Evolutionary conservation across 1,140 invertebrate species (phyloP).

Genomic region (Solenopsis invicta): DNA sequence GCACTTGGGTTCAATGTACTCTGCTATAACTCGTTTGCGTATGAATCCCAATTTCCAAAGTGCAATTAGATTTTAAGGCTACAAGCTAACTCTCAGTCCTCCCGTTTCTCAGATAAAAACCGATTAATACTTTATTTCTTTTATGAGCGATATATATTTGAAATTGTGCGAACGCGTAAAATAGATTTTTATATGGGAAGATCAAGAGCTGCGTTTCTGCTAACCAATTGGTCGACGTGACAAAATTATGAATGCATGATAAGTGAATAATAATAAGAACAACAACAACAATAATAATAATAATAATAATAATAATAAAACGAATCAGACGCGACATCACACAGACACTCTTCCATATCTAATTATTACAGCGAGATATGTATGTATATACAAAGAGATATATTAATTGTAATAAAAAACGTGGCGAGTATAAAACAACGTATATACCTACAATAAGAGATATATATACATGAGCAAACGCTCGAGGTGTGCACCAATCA

Average conservation of each 20-base stretch:
- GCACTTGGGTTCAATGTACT: constrained; percentile 28
- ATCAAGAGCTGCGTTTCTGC: constrained; percentile 9
- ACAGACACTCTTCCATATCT: constrained; percentile 60
- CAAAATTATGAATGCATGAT: constrained; percentile 44
- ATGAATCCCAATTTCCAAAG: constrained; percentile 33
- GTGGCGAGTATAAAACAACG: constrained; percentile 55
- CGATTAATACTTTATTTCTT: not conserved
- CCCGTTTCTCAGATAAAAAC: not conserved
- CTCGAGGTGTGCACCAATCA: constrained; percentile 29
- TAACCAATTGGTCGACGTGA: constrained; percentile 16
- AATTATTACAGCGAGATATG: constrained; percentile 51
- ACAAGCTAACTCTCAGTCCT: constrained; percentile 1
- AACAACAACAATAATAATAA: constrained; percentile 12
- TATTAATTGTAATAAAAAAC: constrained; percentile 63
- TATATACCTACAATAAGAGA: constrained; percentile 47
- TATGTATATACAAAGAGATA: constrained; percentile 49
- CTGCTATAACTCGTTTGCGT: not conserved
- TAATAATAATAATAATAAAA: constrained; percentile 62
- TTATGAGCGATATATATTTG: not conserved
- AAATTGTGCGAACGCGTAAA: not conserved
- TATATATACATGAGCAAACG: constrained; percentile 42
- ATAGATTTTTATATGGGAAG: not conserved
- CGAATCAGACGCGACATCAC: constrained; percentile 56
- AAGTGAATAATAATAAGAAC: constrained; percentile 42
- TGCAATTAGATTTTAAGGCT: constrained; percentile 44